Base-by-base conservation (phyloP, 2,797 vertebrate genomes). In the Parauchenoglanis ngamensis region DNA sequence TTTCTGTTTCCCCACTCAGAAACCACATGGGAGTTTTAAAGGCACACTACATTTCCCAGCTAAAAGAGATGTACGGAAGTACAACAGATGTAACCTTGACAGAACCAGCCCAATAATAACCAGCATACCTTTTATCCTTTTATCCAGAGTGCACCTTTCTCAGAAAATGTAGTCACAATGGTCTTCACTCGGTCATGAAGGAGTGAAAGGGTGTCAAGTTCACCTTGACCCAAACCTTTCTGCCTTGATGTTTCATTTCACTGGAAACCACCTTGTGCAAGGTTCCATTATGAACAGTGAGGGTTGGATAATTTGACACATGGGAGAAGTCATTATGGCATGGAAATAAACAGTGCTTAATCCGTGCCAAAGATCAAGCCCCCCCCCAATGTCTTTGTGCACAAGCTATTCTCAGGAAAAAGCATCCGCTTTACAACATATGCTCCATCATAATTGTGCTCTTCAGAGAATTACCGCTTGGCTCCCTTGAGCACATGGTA, bases 381-480 rank as follows among this genome's bases (percentile, higher is more conserved):
- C 65, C 1, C n/a, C 28, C 28, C 84, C 54, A 88, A 85, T 90
- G 75, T 86, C 85, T 86, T 75, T 78, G 63, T 63, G 73, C 56
- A 72, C n/a, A 28, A 83, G 73, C 81, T 83, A 54, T 84, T 78
- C 86, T 73, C 56, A 54, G 59, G 76, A 83, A 87, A 88, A 86
- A 91, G 84, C 86, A 79, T 80, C 83, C 67, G 80, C 78, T 89
- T 83, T 56, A 72, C 79, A 86, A 87, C 82, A 90, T 76, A 89
- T 83, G 87, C 90, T 91, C 87, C 76, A 87, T 87, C 85, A 87
- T 88, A 85, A 85, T 80, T 86, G 68, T 87, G 91, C 87, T 91
- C 79, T 89, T 88, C 83, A 87, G 88, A 87, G 77, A 91, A 90
- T 91, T 91, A 89, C 68, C 35, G 78, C 84, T 87, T n/a, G 88